A percentile compares a stretch with the other conserved stretches of the same genome.
phyloP scores from a whole-genome alignment of 2,113 vertebrate species.

The Oryzias woworae region DNA sequence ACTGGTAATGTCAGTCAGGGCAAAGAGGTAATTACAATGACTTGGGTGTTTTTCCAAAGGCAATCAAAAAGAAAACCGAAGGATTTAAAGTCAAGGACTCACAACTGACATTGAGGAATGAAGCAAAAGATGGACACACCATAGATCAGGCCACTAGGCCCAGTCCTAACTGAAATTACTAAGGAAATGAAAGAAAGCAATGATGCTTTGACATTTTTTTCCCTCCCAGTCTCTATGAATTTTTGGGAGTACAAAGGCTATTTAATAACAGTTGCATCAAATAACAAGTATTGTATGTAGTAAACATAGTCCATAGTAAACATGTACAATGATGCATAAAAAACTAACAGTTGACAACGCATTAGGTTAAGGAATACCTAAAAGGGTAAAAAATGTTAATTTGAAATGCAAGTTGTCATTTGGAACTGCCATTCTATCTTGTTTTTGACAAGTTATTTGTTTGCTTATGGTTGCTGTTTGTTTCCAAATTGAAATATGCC shows the following conservation, averaged over 20 bases:
- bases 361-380: no score
- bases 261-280: no score
- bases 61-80: slow-evolving; percentile 49
- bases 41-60: slow-evolving; percentile 54
- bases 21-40: slow-evolving; percentile 66
- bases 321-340: no score
- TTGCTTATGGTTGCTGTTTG: no score
- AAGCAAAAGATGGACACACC: slow-evolving; percentile 53
- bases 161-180: slow-evolving; percentile 31
- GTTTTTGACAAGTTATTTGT: no score
- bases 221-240: slow-evolving; percentile 35
- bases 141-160: slow-evolving; percentile 46
- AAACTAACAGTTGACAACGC: no score
- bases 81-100: slow-evolving; percentile 47
- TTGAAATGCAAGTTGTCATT: no score
- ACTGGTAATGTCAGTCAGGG: slow-evolving; percentile 72
- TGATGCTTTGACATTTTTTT: slow-evolving; percentile 66
- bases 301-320: no score
- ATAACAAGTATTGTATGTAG: no score
- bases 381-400: no score
- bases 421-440: no score
- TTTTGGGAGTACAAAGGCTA: slow-evolving; percentile 56
- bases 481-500: no score
- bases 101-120: slow-evolving; percentile 54
- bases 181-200: slow-evolving; percentile 59